phyloP scores from a whole-genome alignment of 2,888 invertebrate species.

The Gari tellinella region DNA sequence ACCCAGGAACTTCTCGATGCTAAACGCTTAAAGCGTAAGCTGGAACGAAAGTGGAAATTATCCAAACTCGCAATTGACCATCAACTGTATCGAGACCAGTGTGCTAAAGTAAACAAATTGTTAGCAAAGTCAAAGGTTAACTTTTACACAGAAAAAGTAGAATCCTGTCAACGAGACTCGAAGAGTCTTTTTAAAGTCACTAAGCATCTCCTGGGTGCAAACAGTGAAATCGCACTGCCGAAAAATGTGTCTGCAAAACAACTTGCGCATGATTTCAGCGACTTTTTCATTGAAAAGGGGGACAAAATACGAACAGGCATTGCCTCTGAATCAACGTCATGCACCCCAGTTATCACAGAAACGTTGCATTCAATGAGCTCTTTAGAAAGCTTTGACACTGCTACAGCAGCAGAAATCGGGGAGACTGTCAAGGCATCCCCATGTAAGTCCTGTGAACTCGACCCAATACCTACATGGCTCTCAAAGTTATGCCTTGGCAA shows the following conservation, averaged over 20 bases:
- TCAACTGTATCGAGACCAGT: constrained; percentile 42
- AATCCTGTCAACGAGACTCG: constrained; percentile 34
- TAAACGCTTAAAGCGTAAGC: constrained; percentile 43
- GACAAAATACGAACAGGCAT: constrained; percentile 37
- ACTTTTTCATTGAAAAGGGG: constrained; percentile 36
- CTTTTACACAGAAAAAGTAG: constrained; percentile 42
- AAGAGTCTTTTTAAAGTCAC: constrained; percentile 33
- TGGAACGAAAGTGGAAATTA: constrained; percentile 45
- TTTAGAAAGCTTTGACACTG: no score
- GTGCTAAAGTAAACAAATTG: constrained; percentile 33
- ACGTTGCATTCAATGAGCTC: not conserved
- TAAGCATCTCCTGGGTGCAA: constrained; percentile 43
- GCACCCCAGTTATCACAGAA: not conserved
- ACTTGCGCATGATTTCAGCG: constrained; percentile 35
- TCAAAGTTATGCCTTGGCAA: constrained; percentile 35
- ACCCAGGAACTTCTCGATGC: constrained; percentile 46
- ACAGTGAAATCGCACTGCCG: constrained; percentile 18
- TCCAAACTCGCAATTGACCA: constrained; percentile 41
- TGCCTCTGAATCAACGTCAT: not conserved
- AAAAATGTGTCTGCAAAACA: constrained; percentile 13
- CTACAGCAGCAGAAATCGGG: no score
- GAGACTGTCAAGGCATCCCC: no score
- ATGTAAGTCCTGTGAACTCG: constrained; percentile 25
- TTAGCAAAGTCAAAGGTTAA: constrained; percentile 21
- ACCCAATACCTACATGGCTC: constrained; percentile 35